A percentile compares a stretch with the other conserved stretches of the same genome.
phyloP scores from a whole-genome alignment of 30 jellyfish, hydroid and myxozoan genomes.

The Haliclystus octoradiatus region DNA sequence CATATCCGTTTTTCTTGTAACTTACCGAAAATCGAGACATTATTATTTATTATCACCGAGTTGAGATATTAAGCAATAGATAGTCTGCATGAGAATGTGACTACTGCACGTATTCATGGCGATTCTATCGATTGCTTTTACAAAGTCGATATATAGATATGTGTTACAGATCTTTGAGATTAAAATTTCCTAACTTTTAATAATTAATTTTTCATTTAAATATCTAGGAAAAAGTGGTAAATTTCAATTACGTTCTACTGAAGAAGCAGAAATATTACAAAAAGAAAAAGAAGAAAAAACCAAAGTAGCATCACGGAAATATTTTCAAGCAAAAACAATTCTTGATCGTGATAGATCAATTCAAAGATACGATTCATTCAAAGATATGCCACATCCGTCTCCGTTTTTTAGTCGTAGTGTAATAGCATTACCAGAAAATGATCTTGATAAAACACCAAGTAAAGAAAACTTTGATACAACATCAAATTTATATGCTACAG shows the following conservation, averaged over 20 bases:
- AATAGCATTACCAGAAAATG: not conserved
- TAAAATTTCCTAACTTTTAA: not conserved
- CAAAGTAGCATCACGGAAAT: conserved; percentile 16
- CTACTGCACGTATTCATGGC: no score
- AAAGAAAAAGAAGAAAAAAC: conserved; percentile 26
- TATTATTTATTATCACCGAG: no score
- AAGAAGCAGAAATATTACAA: conserved; percentile 43
- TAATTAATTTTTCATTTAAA: not conserved
- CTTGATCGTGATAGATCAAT: conserved; percentile 43
- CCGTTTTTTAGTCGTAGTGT: not conserved
- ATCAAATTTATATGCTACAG: not conserved
- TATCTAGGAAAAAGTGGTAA: conserved; percentile 46
- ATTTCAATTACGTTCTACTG: conserved; percentile 33
- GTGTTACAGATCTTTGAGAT: no score
- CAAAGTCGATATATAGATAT: no score
- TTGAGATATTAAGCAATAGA: no score
- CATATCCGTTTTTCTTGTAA: no score
- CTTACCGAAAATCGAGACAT: no score
- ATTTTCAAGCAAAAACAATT: conserved; percentile 47
- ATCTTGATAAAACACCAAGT: not conserved
- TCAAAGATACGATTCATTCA: conserved; percentile 42
- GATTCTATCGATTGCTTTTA: no score
- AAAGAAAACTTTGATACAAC: not conserved
- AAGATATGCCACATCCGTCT: conserved; percentile 61
- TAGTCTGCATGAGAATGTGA: no score